phyloP scores from a whole-genome alignment of 2,888 invertebrate genomes.

The Drosophila greeni region DNA sequence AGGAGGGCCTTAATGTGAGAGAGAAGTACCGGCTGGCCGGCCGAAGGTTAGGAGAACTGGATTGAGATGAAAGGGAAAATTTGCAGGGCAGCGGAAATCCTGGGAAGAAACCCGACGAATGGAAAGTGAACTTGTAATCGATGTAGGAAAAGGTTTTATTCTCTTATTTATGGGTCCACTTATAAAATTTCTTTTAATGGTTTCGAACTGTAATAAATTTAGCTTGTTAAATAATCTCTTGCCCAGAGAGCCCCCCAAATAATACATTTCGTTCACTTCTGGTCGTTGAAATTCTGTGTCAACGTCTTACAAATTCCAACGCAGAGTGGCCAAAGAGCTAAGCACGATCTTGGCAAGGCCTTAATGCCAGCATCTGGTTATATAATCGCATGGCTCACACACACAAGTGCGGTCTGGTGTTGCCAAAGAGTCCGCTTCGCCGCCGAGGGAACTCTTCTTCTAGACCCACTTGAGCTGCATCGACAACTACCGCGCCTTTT shows the following conservation, averaged over 20 bases:
- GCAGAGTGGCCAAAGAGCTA: slow-evolving; percentile 25
- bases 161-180: slow-evolving; percentile 1
- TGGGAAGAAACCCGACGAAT: slow-evolving; percentile 32
- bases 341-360: slow-evolving; percentile 39
- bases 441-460: slow-evolving; percentile 56
- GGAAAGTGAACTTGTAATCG: slow-evolving; percentile 17
- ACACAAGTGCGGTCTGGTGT: slow-evolving; percentile 47
- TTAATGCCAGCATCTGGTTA: slow-evolving; percentile 57
- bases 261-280: slow-evolving; percentile 12
- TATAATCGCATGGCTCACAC: slow-evolving; percentile 49
- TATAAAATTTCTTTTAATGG: background rate
- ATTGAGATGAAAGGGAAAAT: slow-evolving; percentile 42
- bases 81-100: slow-evolving; percentile 41
- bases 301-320: slow-evolving; percentile 33
- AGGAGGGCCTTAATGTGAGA: background rate
- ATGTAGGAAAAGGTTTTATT: slow-evolving; percentile 4
- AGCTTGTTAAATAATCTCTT: background rate
- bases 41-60: slow-evolving; percentile 36
- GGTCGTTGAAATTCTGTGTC: slow-evolving; percentile 30
- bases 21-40: slow-evolving; percentile 8
- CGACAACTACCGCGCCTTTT: slow-evolving; percentile 52
- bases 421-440: slow-evolving; percentile 52
- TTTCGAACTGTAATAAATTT: background rate
- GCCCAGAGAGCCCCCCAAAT: background rate
- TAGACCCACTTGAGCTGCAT: slow-evolving; percentile 39